Evolutionary conservation across 2,113 vertebrate genomes (phyloP).

Genomic region (Lamprologus tigripictilis): DNA sequence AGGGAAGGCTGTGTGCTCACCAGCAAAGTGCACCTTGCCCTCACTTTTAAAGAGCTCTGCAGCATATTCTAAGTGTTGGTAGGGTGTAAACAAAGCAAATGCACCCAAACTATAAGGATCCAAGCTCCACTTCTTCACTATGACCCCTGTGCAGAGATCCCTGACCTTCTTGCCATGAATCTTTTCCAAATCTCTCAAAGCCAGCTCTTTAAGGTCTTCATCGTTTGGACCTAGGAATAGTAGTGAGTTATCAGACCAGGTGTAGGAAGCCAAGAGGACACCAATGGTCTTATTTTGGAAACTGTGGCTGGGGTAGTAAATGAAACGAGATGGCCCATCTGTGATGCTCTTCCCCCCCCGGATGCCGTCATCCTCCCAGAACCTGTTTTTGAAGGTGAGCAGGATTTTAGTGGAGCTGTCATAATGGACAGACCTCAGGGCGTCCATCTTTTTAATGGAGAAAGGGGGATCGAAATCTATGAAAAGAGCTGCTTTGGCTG

Average conservation of each 20-base stretch:
- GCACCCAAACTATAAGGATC: conserved; percentile 63
- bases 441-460: conserved; percentile 41
- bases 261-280: conserved; percentile 73
- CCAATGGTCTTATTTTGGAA: conserved; percentile 6
- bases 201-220: conserved; percentile 15
- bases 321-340: conserved; percentile 62
- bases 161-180: conserved; percentile 57
- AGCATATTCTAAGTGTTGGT: conserved; percentile 58
- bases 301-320: conserved; percentile 76
- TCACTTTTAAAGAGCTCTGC: conserved; percentile 47
- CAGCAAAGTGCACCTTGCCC: conserved; percentile 69
- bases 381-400: conserved; percentile 65
- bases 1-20: conserved; percentile 71
- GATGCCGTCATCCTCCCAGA: conserved; percentile 67
- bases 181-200: conserved; percentile 58
- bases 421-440: conserved; percentile 70
- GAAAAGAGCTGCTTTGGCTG: conserved; percentile 67
- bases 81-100: conserved; percentile 67
- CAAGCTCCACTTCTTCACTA: conserved; percentile 70
- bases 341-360: conserved; percentile 61
- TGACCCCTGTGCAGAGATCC: conserved; percentile 14
- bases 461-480: conserved; percentile 63
- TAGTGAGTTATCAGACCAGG: conserved; percentile 46
- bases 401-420: conserved; percentile 62
- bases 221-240: conserved; percentile 58